phyloP scores from a whole-genome alignment of 2,797 vertebrate species.

The Pelodytes ibericus region DNA sequence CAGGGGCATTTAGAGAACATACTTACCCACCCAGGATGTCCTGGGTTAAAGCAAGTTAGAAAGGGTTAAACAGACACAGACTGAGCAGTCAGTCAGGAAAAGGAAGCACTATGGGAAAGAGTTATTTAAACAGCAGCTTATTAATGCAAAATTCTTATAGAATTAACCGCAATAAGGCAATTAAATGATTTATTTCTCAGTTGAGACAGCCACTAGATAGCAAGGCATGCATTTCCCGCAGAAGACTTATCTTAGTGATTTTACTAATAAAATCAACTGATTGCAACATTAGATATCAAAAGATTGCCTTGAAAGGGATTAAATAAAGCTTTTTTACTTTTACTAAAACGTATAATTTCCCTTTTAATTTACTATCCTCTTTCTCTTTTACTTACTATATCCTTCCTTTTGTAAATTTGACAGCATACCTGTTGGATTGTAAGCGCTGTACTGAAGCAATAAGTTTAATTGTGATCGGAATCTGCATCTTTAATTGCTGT shows the following conservation, averaged over 20 bases:
- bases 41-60: too few relatives aligned
- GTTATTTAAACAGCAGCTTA: background rate
- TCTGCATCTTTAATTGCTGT: background rate
- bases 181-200: constrained; percentile 4
- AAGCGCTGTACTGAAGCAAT: background rate
- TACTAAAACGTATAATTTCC: too few relatives aligned
- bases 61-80: too few relatives aligned
- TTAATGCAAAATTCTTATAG: constrained; percentile 1
- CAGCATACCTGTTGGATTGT: background rate
- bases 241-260: constrained; percentile 6
- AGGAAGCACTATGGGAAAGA: background rate
- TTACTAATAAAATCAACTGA: constrained; percentile 1
- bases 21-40: too few relatives aligned
- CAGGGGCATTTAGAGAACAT: too few relatives aligned
- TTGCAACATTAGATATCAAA: background rate
- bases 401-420: background rate
- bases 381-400: background rate
- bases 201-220: background rate
- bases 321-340: background rate
- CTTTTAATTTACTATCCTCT: background rate
- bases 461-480: background rate
- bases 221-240: background rate
- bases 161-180: background rate
- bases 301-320: background rate
- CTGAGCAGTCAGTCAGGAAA: too few relatives aligned